Percentiles rank a stretch among this genome's conserved stretches.
Evolutionary conservation across 1,140 invertebrate species (phyloP).

Genomic region (Lethrus apterus): DNA sequence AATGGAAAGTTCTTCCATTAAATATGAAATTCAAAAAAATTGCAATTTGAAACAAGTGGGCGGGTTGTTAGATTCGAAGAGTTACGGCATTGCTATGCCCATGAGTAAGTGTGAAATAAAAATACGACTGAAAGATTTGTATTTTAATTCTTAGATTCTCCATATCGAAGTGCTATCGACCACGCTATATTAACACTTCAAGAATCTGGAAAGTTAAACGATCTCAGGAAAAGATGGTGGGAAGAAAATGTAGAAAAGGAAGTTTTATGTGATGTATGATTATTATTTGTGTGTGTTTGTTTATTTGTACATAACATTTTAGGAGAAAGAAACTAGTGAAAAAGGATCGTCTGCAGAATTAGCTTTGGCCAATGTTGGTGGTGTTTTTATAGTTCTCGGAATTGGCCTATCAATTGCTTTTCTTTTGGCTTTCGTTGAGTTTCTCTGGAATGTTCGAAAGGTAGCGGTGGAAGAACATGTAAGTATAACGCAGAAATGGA

Average conservation of each 20-base stretch:
- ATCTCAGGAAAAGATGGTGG: slow-evolving; percentile 87
- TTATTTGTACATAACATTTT: slow-evolving; percentile 8
- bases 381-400: slow-evolving; percentile 81
- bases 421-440: slow-evolving; percentile 65
- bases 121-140: no score
- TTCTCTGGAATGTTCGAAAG: slow-evolving; percentile 72
- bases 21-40: slow-evolving; percentile 66
- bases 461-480: slow-evolving; percentile 72
- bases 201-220: slow-evolving; percentile 67
- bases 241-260: slow-evolving; percentile 48
- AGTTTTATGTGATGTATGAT: slow-evolving; percentile 36
- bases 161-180: slow-evolving; percentile 64
- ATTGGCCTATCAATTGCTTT: slow-evolving; percentile 60
- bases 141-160: slow-evolving; percentile 48
- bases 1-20: slow-evolving; percentile 79
- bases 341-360: slow-evolving; percentile 47
- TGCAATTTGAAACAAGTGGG: slow-evolving; percentile 74
- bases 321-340: background rate
- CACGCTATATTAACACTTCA: slow-evolving; percentile 71
- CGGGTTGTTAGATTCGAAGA: slow-evolving; percentile 68
- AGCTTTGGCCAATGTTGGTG: slow-evolving; percentile 77
- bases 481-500: slow-evolving; percentile 18
- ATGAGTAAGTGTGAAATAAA: slow-evolving; percentile 58
- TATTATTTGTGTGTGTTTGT: no score
- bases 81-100: slow-evolving; percentile 71